Conservation (phyloP, 2,888 invertebrate species). For the Cheilosia scutellata region DNA sequence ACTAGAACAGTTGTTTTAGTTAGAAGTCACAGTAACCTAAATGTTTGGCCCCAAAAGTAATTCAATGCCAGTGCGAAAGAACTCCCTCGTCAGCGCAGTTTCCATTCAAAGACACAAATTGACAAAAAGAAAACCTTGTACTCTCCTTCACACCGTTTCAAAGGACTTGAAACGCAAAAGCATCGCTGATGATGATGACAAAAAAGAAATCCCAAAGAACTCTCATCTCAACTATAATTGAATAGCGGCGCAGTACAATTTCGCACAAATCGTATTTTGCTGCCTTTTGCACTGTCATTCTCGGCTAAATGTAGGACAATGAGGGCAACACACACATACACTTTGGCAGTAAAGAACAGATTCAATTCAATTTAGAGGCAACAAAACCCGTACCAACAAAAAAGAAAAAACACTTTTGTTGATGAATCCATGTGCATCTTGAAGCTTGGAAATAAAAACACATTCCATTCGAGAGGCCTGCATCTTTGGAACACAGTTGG, state of each 20-base stretch:
- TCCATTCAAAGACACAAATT: not conserved
- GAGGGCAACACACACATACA: not conserved
- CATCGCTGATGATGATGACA: not conserved
- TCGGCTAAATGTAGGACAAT: slow-evolving; percentile 18
- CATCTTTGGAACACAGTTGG: slow-evolving; percentile 7
- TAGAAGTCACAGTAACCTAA: not conserved
- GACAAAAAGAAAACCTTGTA: not conserved
- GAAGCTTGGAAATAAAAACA: not conserved
- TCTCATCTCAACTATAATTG: slow-evolving; percentile 44
- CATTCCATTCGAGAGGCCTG: slow-evolving; percentile 10
- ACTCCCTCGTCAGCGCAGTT: not conserved
- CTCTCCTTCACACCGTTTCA: slow-evolving; percentile 1
- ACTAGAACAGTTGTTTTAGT: not conserved
- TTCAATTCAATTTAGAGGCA: slow-evolving; percentile 16
- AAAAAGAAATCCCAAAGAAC: not conserved
- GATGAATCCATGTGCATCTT: not conserved
- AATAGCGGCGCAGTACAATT: slow-evolving; percentile 35
- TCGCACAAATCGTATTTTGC: not conserved
- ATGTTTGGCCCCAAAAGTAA: slow-evolving; percentile 1
- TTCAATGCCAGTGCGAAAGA: not conserved
- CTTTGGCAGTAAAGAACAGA: not conserved
- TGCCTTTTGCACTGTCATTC: slow-evolving; percentile 19
- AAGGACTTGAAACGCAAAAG: slow-evolving; percentile 23
- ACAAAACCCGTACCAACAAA: not conserved
- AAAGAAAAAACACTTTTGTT: not conserved